phyloP scores from a whole-genome alignment of 2,113 vertebrate genomes.

The Chunga burmeisteri region DNA sequence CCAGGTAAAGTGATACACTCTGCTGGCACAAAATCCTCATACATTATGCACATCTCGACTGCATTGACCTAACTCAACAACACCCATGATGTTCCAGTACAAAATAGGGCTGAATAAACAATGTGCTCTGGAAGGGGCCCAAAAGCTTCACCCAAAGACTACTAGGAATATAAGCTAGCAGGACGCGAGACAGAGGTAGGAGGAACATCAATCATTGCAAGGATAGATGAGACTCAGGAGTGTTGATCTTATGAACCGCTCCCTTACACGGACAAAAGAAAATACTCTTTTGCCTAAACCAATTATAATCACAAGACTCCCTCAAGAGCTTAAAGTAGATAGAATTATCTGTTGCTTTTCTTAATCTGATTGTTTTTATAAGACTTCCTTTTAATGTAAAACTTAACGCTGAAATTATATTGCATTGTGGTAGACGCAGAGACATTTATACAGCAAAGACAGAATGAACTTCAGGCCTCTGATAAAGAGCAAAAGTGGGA shows the following conservation, averaged over 20 bases:
- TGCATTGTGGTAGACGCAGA: not conserved
- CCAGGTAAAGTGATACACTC: not conserved
- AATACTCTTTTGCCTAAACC: not conserved
- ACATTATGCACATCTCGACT: not conserved
- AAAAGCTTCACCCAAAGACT: not conserved
- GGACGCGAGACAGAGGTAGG: not conserved
- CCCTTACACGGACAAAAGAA: not conserved
- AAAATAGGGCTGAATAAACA: not conserved
- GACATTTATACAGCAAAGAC: not conserved
- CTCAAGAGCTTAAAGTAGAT: not conserved
- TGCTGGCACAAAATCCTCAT: not conserved
- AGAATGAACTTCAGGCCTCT: not conserved
- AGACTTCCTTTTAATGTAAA: not conserved
- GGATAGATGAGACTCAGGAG: not conserved
- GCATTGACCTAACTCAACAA: not conserved
- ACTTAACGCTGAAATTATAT: not conserved
- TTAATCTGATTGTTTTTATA: not conserved
- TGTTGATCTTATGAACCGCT: not conserved
- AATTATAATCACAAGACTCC: not conserved
- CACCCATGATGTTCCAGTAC: rapidly evolving
- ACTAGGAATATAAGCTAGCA: not conserved
- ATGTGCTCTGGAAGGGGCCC: not conserved
- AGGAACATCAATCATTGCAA: not conserved
- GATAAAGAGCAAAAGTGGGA: not conserved
- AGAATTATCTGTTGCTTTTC: not conserved